Base-by-base conservation (phyloP, 2,797 vertebrate species). In the Antennarius maculatus region DNA sequence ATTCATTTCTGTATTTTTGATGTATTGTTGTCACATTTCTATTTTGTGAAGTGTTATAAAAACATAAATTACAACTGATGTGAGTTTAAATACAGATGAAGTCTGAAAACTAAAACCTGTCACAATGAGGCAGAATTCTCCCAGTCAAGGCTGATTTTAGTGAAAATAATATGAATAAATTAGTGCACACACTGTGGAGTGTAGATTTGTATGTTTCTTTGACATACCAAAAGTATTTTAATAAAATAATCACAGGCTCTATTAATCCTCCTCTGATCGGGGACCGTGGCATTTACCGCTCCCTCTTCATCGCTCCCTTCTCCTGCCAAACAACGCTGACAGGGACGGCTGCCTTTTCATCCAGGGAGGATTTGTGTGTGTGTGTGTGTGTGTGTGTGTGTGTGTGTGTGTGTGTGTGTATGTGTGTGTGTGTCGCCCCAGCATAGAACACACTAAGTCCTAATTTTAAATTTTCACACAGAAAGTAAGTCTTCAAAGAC, bases 251-350 rank as follows among this genome's bases (percentile, higher is more conserved):
- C 23, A 69, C 69, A 34, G 31, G 31, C 66, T 41, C 63, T 66
- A 52, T 75, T 82, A 76, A 79, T 81, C 69, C 71, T n/a, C 61
- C 78, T 73, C 66, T 86, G 79, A 84, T 85, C 75, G 83, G 74
- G 69, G 68, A 80, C 79, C 54, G 16, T 86, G 81, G 58, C 77
- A 86, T 86, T 84, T 84, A 81, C 71, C 65, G 71, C 43, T 54
- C 71, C 55, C 49, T 34, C 67, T 74, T 69, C 64, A 73, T 71
- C 69, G 50, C 17, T 47, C 7, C 41, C 74, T 62, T 47, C 59
- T 1, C 39, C 79, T 79, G 74, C 83, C 80, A 82, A 82, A 81
- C 61, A 76, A 59, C 28, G 17, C 82, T 74, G 73, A 58, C 11
- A 70, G 66, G 52, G 57, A 78, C 8, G 10, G 50, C 61, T 82